phyloP scores from a whole-genome alignment of 2,797 vertebrate species.

The Mormyrops boulengeri region DNA sequence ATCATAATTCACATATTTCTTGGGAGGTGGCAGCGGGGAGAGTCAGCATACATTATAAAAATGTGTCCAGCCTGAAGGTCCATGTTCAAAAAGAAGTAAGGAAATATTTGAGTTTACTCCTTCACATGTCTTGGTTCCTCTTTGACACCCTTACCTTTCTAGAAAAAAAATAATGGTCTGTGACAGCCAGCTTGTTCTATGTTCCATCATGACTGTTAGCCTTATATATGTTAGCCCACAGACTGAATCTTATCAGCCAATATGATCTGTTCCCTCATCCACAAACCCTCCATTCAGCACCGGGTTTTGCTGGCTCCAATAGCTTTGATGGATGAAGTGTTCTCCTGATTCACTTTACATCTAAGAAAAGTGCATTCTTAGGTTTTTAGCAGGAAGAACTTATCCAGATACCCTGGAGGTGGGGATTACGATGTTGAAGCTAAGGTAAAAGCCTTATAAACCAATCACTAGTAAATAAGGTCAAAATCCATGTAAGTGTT shows the following conservation, averaged over 20 bases:
- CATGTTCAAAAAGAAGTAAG: background rate
- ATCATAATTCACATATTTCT: constrained; percentile 3
- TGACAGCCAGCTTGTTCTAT: background rate
- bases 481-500: background rate
- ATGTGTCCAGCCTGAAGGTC: background rate
- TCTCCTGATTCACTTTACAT: background rate
- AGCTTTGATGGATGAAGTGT: constrained; percentile 11
- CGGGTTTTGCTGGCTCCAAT: background rate
- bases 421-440: background rate
- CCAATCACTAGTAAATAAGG: background rate
- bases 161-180: background rate
- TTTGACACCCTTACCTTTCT: background rate
- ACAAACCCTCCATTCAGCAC: background rate
- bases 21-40: background rate
- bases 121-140: background rate
- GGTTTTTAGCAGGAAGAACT: background rate
- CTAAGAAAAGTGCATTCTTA: background rate
- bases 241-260: background rate
- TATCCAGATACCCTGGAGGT: background rate
- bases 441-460: background rate
- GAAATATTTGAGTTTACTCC: background rate
- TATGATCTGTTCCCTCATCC: background rate
- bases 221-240: background rate
- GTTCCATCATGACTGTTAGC: background rate
- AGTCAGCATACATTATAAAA: constrained; percentile 13